Base-by-base conservation (phyloP, 2,113 vertebrate species). In the Ariopsis seemanni region DNA sequence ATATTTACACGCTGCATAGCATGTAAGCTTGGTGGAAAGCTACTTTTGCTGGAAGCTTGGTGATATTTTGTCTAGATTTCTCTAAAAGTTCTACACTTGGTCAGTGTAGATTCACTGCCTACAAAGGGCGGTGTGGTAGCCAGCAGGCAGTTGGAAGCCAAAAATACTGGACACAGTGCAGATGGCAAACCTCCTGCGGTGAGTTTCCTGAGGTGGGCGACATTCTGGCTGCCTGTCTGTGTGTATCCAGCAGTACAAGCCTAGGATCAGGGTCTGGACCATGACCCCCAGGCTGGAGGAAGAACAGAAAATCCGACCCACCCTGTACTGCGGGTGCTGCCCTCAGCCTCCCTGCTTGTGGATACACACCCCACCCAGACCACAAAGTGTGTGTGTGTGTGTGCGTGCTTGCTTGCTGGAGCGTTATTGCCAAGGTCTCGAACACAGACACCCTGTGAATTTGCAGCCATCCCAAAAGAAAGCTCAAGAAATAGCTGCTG, bases 391-490 rank as follows among this genome's bases (percentile, higher is more conserved):
- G 85, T 87, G 89, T 90, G 79, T 84, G 86, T 90, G 85, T 86
- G 74, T 86, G 75, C 89, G 85, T 90, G 77, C 83, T 86, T 90
- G 89, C 90, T 87, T 90, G 87, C 89, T 75, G 87, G 86, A 84
- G 84, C 77, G 30, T 88, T 67, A 89, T 84, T 91, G 86, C 84
- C 78, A 89, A 91, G 9, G 90, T 74, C 83, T 89, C 89, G 57
- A 74, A 83, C 89, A 87, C 92, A 90, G 89, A 85, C 87, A 88
- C 92, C 91, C 88, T 22, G 63, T 91, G 88, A 87, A 88, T 83
- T 81, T 89, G 86, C 84, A 89, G 27, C 84, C 89, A 87, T 88
- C 85, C 85, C 89, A 81, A 87, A 71, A 52, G 42, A 89, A 67
- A 52, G 25, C 84, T 86, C 69, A 88, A 87, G 85, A 65, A 75